phyloP scores from a whole-genome alignment of 2,888 invertebrate species.

The Eupithecia abbreviata region DNA sequence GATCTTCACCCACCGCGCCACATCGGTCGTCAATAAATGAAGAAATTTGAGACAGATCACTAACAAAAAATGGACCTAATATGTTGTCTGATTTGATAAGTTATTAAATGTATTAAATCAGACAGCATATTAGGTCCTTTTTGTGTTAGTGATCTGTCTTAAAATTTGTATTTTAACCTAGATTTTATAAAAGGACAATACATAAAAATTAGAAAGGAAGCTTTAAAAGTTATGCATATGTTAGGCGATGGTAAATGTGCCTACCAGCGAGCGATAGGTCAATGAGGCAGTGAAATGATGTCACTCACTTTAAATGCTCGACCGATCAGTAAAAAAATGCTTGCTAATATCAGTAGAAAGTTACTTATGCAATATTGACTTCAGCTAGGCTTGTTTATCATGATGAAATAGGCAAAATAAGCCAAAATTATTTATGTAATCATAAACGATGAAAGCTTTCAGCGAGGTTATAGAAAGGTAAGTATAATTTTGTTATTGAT shows the following conservation, averaged over 20 bases:
- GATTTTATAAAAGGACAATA: too few relatives aligned
- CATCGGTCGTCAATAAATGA: too few relatives aligned
- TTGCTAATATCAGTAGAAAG: slow-evolving; percentile 31
- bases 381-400: slow-evolving; percentile 33
- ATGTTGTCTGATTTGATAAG: too few relatives aligned
- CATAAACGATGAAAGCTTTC: slow-evolving; percentile 7
- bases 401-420: slow-evolving; percentile 40
- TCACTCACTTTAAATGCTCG: slow-evolving; percentile 38
- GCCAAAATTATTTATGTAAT: slow-evolving; percentile 37
- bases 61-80: too few relatives aligned
- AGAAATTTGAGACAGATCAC: too few relatives aligned
- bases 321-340: slow-evolving; percentile 28
- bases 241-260: not conserved
- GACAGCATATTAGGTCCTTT: too few relatives aligned
- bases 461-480: not conserved
- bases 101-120: too few relatives aligned
- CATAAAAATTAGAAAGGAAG: too few relatives aligned
- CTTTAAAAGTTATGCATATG: too few relatives aligned
- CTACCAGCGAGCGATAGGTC: slow-evolving; percentile 6
- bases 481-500: not conserved
- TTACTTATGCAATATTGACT: slow-evolving; percentile 37
- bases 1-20: too few relatives aligned
- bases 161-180: too few relatives aligned
- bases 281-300: slow-evolving; percentile 33
- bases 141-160: too few relatives aligned